Evolutionary conservation across 2,113 vertebrate species (phyloP).

Genomic region (Eublepharis macularius): DNA sequence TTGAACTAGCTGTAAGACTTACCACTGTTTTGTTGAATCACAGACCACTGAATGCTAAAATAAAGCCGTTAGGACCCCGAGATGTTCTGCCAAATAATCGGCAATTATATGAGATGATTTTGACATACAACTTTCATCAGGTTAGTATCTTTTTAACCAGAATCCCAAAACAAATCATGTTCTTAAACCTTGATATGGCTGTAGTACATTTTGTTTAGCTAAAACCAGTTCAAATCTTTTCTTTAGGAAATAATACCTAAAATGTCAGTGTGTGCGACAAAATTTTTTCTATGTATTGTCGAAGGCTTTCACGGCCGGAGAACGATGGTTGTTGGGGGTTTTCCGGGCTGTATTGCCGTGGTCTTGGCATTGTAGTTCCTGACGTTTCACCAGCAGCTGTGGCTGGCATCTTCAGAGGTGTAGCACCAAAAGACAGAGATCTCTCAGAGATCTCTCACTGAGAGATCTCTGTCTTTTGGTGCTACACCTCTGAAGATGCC

Average conservation of each 20-base stretch:
- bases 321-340: too few relatives aligned
- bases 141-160: background rate
- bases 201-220: background rate
- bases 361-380: too few relatives aligned
- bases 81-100: slow-evolving; percentile 95
- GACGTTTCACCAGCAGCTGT: too few relatives aligned
- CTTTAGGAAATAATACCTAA: background rate
- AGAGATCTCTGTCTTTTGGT: too few relatives aligned
- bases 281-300: too few relatives aligned
- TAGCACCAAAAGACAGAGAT: too few relatives aligned
- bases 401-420: too few relatives aligned
- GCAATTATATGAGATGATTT: slow-evolving; percentile 93
- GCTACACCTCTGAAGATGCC: too few relatives aligned
- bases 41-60: slow-evolving; percentile 91
- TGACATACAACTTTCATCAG: slow-evolving; percentile 95
- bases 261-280: background rate
- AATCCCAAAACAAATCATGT: background rate
- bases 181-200: background rate
- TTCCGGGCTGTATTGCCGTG: too few relatives aligned
- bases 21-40: slow-evolving; percentile 47
- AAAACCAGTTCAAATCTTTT: background rate
- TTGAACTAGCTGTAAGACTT: slow-evolving; percentile 19
- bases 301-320: too few relatives aligned
- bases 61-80: slow-evolving; percentile 89
- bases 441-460: too few relatives aligned